Conservation (phyloP, 2,888 invertebrate species). For the Timandra comae region DNA sequence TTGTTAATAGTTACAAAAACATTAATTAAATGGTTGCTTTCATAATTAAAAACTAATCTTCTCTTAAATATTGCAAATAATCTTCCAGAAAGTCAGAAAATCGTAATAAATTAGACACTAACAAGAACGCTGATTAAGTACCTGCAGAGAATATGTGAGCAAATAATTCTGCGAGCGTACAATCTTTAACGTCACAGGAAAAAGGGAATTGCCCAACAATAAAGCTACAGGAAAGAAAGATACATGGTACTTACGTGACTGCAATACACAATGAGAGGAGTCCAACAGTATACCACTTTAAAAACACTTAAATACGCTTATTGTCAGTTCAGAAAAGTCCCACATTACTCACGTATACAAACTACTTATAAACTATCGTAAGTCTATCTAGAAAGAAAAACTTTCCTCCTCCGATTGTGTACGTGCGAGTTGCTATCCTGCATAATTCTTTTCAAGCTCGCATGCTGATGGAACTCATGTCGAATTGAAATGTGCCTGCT, state of each 20-base stretch:
- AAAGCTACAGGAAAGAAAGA: slow-evolving; percentile 42
- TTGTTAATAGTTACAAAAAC: too few species aligned
- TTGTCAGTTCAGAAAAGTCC: slow-evolving; percentile 47
- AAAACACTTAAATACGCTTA: slow-evolving; percentile 33
- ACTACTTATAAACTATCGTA: slow-evolving; percentile 27
- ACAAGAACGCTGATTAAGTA: neutral
- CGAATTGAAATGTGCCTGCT: slow-evolving; percentile 71
- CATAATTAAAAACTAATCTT: too few species aligned
- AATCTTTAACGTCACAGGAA: slow-evolving; percentile 38
- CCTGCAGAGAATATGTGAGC: slow-evolving; percentile 32
- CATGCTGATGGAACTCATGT: slow-evolving; percentile 70
- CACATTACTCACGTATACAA: slow-evolving; percentile 25
- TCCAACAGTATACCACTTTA: slow-evolving; percentile 27
- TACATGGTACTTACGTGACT: slow-evolving; percentile 55
- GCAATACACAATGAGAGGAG: slow-evolving; percentile 26
- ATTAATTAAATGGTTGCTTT: too few species aligned
- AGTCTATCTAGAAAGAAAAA: slow-evolving; percentile 40
- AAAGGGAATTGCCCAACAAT: slow-evolving; percentile 39
- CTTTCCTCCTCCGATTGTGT: slow-evolving; percentile 48
- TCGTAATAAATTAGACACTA: too few species aligned
- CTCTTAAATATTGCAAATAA: too few species aligned
- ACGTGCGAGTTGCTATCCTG: slow-evolving; percentile 49
- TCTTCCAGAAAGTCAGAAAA: too few species aligned
- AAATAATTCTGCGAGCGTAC: slow-evolving; percentile 40
- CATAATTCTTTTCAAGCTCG: slow-evolving; percentile 66